Base-by-base conservation (phyloP, 2,113 vertebrate genomes). In the Heloderma charlesbogerti region DNA sequence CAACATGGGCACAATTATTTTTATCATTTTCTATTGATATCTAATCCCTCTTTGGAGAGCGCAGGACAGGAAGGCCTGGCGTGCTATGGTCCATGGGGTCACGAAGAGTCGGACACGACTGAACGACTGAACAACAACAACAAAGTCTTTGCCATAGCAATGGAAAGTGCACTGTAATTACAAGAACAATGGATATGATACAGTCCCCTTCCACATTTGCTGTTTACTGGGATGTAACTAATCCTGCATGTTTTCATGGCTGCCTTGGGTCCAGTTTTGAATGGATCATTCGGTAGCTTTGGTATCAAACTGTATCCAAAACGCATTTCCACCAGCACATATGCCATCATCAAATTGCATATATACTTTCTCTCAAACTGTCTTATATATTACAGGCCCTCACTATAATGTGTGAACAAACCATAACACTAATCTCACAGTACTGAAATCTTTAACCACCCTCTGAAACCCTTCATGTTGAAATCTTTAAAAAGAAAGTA, bases 401-500 rank as follows among this genome's bases (percentile, higher is more conserved):
- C 63, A 51, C 10, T 83, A 16, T 77, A 60, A 45, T n/a, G 71
- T 57, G 37, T 84, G 81, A 57, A 67, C 60, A 57, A 79, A 69
- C 27, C 74, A 78, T 66, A 77, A 63, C 31, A 78, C 82, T 48
- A 57, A 88, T 79, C 12, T 27, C 48, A n/a, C 34, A 48, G 63
- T 43, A 34, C 18, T 45, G 25, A 78, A 57, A 6, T 71, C 31
- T 37, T 79, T 13, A 18, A 3, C 48, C 22, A n/a, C 77, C 67
- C n/a, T 20, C 57, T 34, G 31, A 66, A 78, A 20, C 48, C 66
- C 63, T 90, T 80, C 75, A 60, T 45, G 27, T 71, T 43, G 45
- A 80, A 90, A 80, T 43, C 75, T 81, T 83, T 71, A 71, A 90
- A 67, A 86, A 86, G 45, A 80, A 86, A 27, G 6, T 34, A 20